Base-by-base conservation (phyloP, 1,140 invertebrate species). In the Mya arenaria region DNA sequence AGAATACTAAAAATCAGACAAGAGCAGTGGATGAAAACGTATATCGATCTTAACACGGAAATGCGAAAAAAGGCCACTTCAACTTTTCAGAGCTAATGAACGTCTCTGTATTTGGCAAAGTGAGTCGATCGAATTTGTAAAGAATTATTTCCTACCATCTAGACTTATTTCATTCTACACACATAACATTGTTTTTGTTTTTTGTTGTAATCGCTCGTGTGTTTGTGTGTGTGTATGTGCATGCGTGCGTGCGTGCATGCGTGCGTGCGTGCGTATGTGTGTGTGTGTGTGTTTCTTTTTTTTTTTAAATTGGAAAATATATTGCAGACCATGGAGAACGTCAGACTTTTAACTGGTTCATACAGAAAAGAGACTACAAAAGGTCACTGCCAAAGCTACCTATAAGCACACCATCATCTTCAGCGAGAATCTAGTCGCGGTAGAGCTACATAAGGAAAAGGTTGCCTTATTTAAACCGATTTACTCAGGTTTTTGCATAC, bases 31-130 rank as follows among this genome's bases (percentile, higher is more conserved):
- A 60, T 80, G 25, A 62, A 80, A 41, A 28, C 48, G 44, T 82
- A 86, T 71, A 86, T 87, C 37, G 69, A 83, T 28, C 62, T 84
- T 36, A 86, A 83, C 39, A 85, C 86, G 34, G 36, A 89, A n/a
- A 74, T 89, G 28, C 82, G 92, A 87, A 89, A 84, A 71, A 62
- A 84, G 60, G 90, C 93, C 23, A 90, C 78, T 34, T 91, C 86
- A 72, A 88, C 86, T 36, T 93, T 93, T 84, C 88, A 91, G 83
- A n/a, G n/a, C n/a, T n/a, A n/a, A n/a, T n/a, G n/a, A n/a, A n/a
- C n/a, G 93, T 93, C 82, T 60, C 85, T 17, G 83, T 91, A 94
- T 93, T 86, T 66, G 63, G 63, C 23, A 66, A 66, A 25, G 63
- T 66, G 23, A 39, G 63, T 66, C 3, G 23, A 39, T n/a, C 44